These are phyloP conservation scores for Melinaea marsaeus DNA, from an alignment of 2,888 invertebrate species.

Conservation along the genomic window DNA sequence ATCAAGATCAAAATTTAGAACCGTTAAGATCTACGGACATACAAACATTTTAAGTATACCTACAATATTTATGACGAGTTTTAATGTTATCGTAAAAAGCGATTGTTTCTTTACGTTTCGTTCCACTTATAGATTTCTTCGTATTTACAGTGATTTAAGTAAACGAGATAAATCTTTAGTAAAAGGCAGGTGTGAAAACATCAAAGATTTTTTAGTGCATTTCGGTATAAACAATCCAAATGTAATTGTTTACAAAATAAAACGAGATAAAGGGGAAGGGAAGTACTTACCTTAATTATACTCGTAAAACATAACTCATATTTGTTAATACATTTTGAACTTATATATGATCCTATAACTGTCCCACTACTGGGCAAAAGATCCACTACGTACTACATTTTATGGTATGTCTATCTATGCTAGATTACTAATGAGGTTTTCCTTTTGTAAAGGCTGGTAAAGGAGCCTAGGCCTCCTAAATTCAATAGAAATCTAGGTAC, in stretches of 20 bases:
- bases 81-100: neutral
- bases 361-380: too few species aligned
- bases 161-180: conserved; percentile 22
- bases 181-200: conserved; percentile 45
- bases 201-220: conserved; percentile 43
- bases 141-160: conserved; percentile 13
- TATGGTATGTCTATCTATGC: too few species aligned
- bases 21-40: neutral
- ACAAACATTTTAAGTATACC: neutral
- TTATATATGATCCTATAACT: too few species aligned
- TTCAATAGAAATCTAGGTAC: too few species aligned
- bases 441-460: too few species aligned
- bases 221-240: conserved; percentile 41
- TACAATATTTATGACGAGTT: neutral
- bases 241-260: conserved; percentile 39
- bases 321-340: conserved; percentile 1
- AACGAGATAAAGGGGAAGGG: conserved; percentile 30
- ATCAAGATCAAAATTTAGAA: too few species aligned
- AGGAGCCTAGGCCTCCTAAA: too few species aligned
- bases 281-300: conserved; percentile 8
- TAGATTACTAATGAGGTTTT: too few species aligned
- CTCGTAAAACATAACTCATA: neutral
- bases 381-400: too few species aligned
- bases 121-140: neutral
- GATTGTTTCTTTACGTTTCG: neutral